A percentile compares a stretch with the other conserved stretches of the same genome.
Evolutionary conservation across 2,797 vertebrate species (phyloP).

Genomic region (Pagetopsis macropterus): DNA sequence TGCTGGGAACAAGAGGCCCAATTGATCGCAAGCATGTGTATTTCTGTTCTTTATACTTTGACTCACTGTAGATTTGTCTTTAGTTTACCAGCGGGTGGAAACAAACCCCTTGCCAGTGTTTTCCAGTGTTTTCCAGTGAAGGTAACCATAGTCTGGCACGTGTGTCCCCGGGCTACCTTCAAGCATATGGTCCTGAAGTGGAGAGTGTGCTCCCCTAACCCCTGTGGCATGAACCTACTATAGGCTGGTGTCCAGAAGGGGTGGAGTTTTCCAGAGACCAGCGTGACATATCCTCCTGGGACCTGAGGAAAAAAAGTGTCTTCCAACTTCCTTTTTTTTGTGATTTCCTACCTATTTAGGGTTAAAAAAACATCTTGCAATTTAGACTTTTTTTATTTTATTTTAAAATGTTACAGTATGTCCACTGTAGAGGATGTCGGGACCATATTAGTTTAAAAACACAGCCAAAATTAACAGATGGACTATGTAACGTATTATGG

Average conservation of each 20-base stretch:
- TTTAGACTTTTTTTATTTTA: no score
- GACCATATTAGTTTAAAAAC: no score
- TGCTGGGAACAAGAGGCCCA: conserved; percentile 6
- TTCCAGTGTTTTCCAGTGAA: conserved; percentile 13
- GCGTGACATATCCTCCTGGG: conserved; percentile 19
- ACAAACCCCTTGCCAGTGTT: background rate
- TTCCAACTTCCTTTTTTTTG: no score
- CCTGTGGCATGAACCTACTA: conserved; percentile 63
- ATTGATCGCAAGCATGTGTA: conserved; percentile 43
- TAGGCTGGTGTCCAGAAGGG: conserved; percentile 63
- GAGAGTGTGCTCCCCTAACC: conserved; percentile 60
- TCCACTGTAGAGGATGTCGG: no score
- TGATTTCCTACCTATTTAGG: no score
- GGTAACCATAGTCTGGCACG: conserved; percentile 30
- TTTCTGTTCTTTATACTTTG: conserved; percentile 21
- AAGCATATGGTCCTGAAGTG: conserved; percentile 68
- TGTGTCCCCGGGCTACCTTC: conserved; percentile 63
- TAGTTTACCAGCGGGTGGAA: background rate
- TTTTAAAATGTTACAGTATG: no score
- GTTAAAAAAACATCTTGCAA: no score
- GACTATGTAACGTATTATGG: no score
- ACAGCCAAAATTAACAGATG: no score
- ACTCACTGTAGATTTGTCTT: background rate
- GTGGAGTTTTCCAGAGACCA: conserved; percentile 51
- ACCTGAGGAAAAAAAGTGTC: no score